Evolutionary conservation across 2,113 vertebrate genomes (phyloP).

Genomic region (Pan troglodytes): DNA sequence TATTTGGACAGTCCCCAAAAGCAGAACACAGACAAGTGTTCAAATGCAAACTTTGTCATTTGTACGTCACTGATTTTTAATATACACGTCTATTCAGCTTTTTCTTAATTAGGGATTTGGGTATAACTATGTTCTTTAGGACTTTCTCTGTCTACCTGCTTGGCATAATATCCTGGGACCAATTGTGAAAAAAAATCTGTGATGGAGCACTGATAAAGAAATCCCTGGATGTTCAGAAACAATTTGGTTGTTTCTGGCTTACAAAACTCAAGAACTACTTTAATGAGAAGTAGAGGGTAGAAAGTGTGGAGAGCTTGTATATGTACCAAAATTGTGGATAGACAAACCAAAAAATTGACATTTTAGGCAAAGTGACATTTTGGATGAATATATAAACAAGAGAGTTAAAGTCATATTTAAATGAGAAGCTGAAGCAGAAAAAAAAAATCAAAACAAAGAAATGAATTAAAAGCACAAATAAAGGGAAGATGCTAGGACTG

Average conservation of each 20-base stretch:
- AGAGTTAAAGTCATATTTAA: neutral
- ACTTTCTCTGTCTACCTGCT: neutral
- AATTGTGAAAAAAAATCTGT: neutral
- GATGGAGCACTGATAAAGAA: neutral
- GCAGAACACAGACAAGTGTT: neutral
- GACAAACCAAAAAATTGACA: neutral
- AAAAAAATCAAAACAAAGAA: neutral
- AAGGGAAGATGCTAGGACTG: neutral
- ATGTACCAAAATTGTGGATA: neutral
- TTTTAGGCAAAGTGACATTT: neutral
- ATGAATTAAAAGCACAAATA: neutral
- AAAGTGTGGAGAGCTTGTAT: neutral
- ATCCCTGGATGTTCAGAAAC: neutral
- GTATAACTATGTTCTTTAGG: neutral
- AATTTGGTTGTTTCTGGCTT: neutral
- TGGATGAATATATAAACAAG: neutral
- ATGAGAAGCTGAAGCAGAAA: conserved; percentile 24
- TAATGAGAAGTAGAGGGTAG: neutral
- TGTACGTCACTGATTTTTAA: neutral
- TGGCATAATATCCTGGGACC: neutral
- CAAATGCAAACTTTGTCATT: neutral
- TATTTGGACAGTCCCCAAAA: neutral
- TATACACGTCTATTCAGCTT: neutral
- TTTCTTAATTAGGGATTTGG: conserved; percentile 6
- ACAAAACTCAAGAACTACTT: neutral